Evolutionary conservation across 2,888 invertebrate genomes (phyloP).

Genomic region (Drosophila pseudotalamancana): DNA sequence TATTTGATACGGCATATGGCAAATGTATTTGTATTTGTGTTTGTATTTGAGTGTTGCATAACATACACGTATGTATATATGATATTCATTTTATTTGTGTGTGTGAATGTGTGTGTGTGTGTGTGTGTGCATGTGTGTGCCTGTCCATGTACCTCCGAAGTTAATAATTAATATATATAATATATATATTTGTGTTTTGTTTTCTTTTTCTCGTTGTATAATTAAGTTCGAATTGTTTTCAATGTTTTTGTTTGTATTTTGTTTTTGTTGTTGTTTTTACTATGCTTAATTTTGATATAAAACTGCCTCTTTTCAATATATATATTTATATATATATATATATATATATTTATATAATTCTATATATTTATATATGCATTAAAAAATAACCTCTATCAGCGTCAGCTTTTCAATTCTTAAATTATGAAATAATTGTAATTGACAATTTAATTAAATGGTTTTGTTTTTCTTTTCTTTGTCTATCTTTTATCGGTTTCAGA

Average conservation of each 20-base stretch:
- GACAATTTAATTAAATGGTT: constrained; percentile 78
- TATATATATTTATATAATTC: constrained; percentile 46
- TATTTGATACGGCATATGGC: constrained; percentile 57
- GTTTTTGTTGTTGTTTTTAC: constrained; percentile 30
- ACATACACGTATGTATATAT: constrained; percentile 45
- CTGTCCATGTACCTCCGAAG: constrained; percentile 58
- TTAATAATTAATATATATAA: constrained; percentile 55
- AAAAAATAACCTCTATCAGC: constrained; percentile 76
- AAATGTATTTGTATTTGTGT: constrained; percentile 41
- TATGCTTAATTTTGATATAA: constrained; percentile 75
- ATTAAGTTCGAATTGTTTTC: constrained; percentile 83
- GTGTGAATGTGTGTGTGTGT: constrained; percentile 31
- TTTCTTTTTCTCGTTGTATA: constrained; percentile 80
- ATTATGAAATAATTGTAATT: constrained; percentile 77
- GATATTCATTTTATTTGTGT: constrained; percentile 25
- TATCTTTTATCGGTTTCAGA: constrained; percentile 46
- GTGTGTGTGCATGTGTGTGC: constrained; percentile 35
- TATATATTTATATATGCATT: constrained; percentile 68
- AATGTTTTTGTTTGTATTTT: constrained; percentile 65
- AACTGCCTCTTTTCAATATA: constrained; percentile 63
- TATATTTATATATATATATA: constrained; percentile 51
- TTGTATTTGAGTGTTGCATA: constrained; percentile 24
- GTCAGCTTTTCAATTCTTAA: constrained; percentile 66
- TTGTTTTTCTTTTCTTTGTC: constrained; percentile 33
- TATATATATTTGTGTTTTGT: constrained; percentile 36